phyloP scores from a whole-genome alignment of 2,113 vertebrate species.

The Salminus brasiliensis region DNA sequence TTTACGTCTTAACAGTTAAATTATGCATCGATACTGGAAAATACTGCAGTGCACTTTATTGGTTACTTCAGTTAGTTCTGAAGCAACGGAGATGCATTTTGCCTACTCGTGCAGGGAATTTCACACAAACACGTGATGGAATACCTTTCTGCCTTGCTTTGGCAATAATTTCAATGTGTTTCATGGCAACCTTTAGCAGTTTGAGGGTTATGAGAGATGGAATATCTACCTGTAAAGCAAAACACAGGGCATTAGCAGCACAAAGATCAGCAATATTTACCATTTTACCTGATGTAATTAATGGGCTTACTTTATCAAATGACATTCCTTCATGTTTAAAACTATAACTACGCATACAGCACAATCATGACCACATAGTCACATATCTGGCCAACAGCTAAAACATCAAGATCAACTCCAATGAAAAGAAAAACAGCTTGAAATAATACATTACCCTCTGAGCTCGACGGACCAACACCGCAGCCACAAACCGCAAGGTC shows the following conservation, averaged over 20 bases:
- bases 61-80: too few species aligned
- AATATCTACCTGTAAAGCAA: constrained; percentile 84
- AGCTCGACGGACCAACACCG: constrained; percentile 89
- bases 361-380: not conserved
- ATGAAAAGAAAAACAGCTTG: not conserved
- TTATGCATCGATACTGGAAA: too few species aligned
- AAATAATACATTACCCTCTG: constrained; percentile 81
- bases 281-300: not conserved
- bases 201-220: constrained; percentile 90
- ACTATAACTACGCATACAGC: not conserved
- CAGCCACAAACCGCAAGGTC: constrained; percentile 89
- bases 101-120: not conserved
- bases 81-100: too few species aligned
- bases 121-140: too few species aligned
- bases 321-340: not conserved
- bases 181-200: constrained; percentile 95
- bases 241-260: not conserved
- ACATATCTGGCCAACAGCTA: not conserved
- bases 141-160: constrained; percentile 95
- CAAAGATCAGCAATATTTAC: not conserved
- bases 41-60: too few species aligned
- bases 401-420: not conserved
- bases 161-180: constrained; percentile 94
- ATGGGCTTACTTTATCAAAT: not conserved
- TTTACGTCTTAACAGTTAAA: too few species aligned